phyloP scores from a whole-genome alignment of 2,797 vertebrate species.

The Potorous gilbertii region DNA sequence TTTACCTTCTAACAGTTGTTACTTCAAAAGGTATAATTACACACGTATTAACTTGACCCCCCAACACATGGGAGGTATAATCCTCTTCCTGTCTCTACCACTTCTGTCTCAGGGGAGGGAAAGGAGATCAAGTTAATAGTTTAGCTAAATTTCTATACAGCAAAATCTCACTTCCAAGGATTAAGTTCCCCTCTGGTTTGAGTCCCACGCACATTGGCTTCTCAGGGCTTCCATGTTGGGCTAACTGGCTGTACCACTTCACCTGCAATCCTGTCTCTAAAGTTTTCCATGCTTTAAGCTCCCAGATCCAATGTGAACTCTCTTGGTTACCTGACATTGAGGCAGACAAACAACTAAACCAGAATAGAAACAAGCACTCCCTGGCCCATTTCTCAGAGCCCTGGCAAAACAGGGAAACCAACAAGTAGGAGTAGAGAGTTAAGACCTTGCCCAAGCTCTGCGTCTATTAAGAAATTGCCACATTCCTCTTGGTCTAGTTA shows the following conservation, averaged over 20 bases:
- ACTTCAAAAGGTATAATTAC: not conserved
- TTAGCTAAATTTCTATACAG: not conserved
- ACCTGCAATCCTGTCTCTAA: not conserved
- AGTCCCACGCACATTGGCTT: not conserved
- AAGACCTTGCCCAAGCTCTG: too few relatives aligned
- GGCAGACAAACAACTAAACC: not conserved
- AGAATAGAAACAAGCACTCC: not conserved
- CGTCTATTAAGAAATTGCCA: too few relatives aligned
- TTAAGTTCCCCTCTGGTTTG: too few relatives aligned
- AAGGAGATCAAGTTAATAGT: not conserved
- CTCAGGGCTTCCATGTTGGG: not conserved
- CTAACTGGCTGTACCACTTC: not conserved
- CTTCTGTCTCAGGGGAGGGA: not conserved
- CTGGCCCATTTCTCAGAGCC: not conserved
- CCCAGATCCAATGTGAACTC: not conserved
- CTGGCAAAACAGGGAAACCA: not conserved
- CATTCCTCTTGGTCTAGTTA: too few relatives aligned
- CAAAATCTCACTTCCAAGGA: not conserved
- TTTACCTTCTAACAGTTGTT: not conserved
- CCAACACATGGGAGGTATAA: not conserved
- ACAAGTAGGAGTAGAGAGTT: too few relatives aligned
- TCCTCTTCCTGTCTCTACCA: not conserved
- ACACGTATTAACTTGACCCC: not conserved
- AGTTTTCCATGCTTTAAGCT: not conserved
- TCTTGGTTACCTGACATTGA: not conserved